phyloP scores from a whole-genome alignment of 2,888 invertebrate genomes.

The Corbicula japonica region DNA sequence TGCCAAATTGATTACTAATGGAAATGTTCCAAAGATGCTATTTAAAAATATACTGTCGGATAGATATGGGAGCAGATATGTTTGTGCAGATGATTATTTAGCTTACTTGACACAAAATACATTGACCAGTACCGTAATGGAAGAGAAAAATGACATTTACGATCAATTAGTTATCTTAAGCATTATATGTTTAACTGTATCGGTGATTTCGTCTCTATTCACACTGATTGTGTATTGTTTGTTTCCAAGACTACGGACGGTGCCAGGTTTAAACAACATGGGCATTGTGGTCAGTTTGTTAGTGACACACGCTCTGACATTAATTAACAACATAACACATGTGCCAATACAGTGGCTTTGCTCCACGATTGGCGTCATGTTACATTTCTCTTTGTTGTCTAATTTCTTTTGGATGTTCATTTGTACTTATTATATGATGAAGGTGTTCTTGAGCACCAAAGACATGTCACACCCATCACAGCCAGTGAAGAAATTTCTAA shows the following conservation, averaged over 20 bases:
- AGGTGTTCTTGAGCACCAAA: slow-evolving; percentile 41
- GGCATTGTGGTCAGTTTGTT: slow-evolving; percentile 18
- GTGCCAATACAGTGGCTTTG: slow-evolving; percentile 15
- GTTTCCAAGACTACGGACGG: slow-evolving; percentile 27
- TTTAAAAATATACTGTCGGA: no score
- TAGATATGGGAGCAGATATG: neutral
- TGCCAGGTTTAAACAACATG: slow-evolving; percentile 50
- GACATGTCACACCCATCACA: slow-evolving; percentile 11
- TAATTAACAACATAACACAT: slow-evolving; percentile 13
- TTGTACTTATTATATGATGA: slow-evolving; percentile 57
- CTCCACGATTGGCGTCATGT: slow-evolving; percentile 23
- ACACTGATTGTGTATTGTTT: slow-evolving; percentile 31
- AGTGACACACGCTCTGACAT: slow-evolving; percentile 18
- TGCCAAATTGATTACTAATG: no score
- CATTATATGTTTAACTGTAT: slow-evolving; percentile 27
- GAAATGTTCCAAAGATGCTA: no score
- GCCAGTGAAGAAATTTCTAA: slow-evolving; percentile 18
- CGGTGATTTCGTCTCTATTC: slow-evolving; percentile 26
- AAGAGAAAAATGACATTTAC: neutral
- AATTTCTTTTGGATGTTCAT: slow-evolving; percentile 40
- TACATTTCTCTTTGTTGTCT: slow-evolving; percentile 35
- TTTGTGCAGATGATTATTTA: slow-evolving; percentile 19
- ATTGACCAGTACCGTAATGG: neutral
- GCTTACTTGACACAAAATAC: neutral
- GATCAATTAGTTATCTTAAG: slow-evolving; percentile 14